Evolutionary conservation across 2,888 invertebrate species (phyloP).

Genomic region (Caradrina clavipalpis): DNA sequence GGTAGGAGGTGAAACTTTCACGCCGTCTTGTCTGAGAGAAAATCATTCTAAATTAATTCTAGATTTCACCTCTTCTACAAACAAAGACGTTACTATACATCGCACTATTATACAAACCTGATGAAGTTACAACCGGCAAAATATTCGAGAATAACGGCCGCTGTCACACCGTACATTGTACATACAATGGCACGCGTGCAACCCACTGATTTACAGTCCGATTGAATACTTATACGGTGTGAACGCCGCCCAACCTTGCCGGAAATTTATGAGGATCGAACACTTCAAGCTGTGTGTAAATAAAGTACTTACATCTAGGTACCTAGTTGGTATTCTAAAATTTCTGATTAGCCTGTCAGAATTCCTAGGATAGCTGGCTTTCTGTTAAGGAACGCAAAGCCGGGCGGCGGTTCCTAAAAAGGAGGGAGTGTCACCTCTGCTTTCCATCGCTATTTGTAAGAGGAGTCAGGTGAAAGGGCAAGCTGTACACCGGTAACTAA

Average conservation of each 20-base stretch:
- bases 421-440: constrained; percentile 27
- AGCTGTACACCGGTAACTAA: constrained; percentile 3
- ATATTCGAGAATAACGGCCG: constrained; percentile 64
- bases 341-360: constrained; percentile 44
- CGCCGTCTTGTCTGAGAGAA: constrained; percentile 1
- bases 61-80: constrained; percentile 27
- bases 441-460: constrained; percentile 23
- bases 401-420: constrained; percentile 10
- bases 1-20: background rate
- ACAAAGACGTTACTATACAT: constrained; percentile 6
- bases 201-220: constrained; percentile 75
- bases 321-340: constrained; percentile 24
- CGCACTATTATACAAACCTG: constrained; percentile 24
- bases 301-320: constrained; percentile 3
- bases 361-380: constrained; percentile 24
- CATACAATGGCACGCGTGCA: constrained; percentile 74
- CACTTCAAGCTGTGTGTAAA: constrained; percentile 48
- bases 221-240: constrained; percentile 78
- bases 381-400: constrained; percentile 1
- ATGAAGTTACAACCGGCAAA: constrained; percentile 59
- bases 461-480: constrained; percentile 17
- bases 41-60: constrained; percentile 19
- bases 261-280: constrained; percentile 62
- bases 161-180: constrained; percentile 71
- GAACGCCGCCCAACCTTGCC: constrained; percentile 62